Percentiles rank a stretch among this genome's conserved stretches.
Evolutionary conservation across 2,113 vertebrate genomes (phyloP).

Genomic region (Lontra canadensis): DNA sequence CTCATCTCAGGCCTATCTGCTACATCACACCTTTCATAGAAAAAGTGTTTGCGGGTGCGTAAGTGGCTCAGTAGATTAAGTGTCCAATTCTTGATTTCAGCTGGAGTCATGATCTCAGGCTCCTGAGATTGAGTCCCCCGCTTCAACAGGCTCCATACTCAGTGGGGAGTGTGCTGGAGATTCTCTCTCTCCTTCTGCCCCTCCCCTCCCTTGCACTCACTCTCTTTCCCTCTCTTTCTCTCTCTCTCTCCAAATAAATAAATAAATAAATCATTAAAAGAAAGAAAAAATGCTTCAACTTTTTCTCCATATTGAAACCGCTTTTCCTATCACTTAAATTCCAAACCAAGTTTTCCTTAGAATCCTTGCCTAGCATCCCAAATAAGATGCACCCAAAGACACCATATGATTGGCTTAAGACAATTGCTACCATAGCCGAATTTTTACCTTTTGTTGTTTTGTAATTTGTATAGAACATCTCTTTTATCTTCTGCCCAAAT

Average conservation of each 20-base stretch:
- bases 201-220: neutral
- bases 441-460: neutral
- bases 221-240: neutral
- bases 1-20: neutral
- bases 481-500: neutral
- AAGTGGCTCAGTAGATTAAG: neutral
- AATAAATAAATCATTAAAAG: neutral
- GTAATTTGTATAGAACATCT: neutral
- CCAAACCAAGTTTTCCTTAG: neutral
- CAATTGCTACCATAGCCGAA: neutral
- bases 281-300: neutral
- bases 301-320: neutral
- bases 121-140: neutral
- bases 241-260: neutral
- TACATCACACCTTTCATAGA: neutral
- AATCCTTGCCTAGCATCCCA: neutral
- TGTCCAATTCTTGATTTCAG: neutral
- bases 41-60: neutral
- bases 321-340: neutral
- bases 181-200: neutral
- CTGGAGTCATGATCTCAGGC: neutral
- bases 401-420: neutral
- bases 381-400: neutral
- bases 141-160: neutral
- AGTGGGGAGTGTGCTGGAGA: neutral